These are phyloP conservation scores for Chionomys nivalis DNA, from an alignment of 2,113 vertebrate species.

Conservation along the genomic window DNA sequence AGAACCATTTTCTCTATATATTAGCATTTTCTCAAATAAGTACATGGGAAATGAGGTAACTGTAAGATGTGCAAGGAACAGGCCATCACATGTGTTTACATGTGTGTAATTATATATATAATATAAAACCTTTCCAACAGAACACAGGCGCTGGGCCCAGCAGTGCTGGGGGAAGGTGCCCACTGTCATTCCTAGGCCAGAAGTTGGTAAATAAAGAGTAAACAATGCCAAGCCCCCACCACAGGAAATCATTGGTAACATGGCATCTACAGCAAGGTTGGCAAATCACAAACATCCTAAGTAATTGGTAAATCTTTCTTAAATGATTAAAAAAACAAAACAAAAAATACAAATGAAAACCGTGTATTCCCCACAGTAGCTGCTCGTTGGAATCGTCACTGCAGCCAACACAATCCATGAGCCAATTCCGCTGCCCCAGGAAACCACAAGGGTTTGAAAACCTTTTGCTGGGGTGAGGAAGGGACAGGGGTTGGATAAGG, in stretches of 20 bases:
- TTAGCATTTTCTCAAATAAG: conserved; percentile 99
- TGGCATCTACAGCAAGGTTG: conserved; percentile 97
- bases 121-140: conserved; percentile 93
- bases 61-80: conserved; percentile 99
- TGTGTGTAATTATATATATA: conserved; percentile 72
- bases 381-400: conserved; percentile 93
- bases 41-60: conserved; percentile 99
- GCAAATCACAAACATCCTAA: conserved; percentile 97
- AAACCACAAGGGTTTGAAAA: conserved; percentile 82
- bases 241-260: conserved; percentile 97
- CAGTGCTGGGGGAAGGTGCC: conserved; percentile 84
- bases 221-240: conserved; percentile 97
- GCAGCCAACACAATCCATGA: conserved; percentile 94
- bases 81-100: conserved; percentile 90
- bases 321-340: conserved; percentile 76
- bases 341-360: no score
- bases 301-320: conserved; percentile 87
- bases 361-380: conserved; percentile 78
- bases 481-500: conserved; percentile 54
- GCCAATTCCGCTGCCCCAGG: conserved; percentile 86
- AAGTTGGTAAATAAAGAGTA: conserved; percentile 95
- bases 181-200: conserved; percentile 86
- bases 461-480: conserved; percentile 74
- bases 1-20: conserved; percentile 99
- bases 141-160: conserved; percentile 95